A percentile compares a stretch with the other conserved stretches of the same genome.
These are phyloP conservation scores for Nestor notabilis DNA, from an alignment of 2,113 vertebrate genomes.

Conservation along the genomic window DNA sequence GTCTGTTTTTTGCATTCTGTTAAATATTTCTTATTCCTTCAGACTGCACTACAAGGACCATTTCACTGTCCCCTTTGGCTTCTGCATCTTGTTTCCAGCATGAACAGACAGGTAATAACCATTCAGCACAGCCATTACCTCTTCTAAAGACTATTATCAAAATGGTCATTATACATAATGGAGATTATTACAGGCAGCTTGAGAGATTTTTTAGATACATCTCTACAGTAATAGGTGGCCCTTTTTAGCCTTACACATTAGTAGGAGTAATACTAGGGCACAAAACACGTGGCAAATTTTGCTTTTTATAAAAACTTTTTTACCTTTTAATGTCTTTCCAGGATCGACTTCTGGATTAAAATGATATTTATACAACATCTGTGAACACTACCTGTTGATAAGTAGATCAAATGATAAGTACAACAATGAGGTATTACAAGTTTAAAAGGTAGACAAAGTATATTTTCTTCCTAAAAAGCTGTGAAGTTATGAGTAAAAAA, in stretches of 20 bases:
- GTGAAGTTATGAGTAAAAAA: background rate
- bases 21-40: constrained; percentile 83
- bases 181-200: constrained; percentile 87
- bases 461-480: background rate
- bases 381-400: constrained; percentile 44
- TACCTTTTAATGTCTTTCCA: constrained; percentile 59
- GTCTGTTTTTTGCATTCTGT: constrained; percentile 76
- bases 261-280: constrained; percentile 70
- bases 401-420: background rate
- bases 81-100: constrained; percentile 80
- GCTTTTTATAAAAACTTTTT: constrained; percentile 72
- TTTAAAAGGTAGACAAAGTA: background rate
- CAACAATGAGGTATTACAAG: background rate
- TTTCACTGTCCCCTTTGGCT: constrained; percentile 84
- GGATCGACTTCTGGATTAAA: constrained; percentile 62
- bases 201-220: constrained; percentile 86
- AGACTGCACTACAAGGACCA: constrained; percentile 78
- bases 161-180: constrained; percentile 89
- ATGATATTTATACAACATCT: constrained; percentile 66
- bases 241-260: constrained; percentile 77
- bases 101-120: constrained; percentile 86
- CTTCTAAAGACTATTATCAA: constrained; percentile 88
- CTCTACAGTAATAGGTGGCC: constrained; percentile 79
- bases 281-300: constrained; percentile 65
- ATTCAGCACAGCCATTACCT: constrained; percentile 81